Base-by-base conservation (phyloP, 2,888 invertebrate genomes). In the Schizotus pectinicornis region DNA sequence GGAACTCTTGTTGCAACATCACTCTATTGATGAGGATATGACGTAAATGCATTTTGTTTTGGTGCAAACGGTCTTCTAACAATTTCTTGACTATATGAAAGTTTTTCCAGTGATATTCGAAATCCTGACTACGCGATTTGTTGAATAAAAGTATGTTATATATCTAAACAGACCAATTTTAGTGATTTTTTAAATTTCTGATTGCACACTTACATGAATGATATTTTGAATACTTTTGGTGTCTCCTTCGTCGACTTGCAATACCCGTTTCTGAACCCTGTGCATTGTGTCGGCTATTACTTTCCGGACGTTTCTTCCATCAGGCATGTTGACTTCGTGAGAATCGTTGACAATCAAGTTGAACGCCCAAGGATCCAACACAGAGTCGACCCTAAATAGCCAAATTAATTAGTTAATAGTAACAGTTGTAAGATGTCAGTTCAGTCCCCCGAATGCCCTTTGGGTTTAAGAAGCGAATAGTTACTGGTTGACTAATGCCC, bases 171-270 rank as follows among this genome's bases (percentile, higher is more conserved):
- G 55, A 65, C 63, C 34, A 52, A 38, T 35, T 37, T 42, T n/a
- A 56, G 13, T 13, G 31, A 43, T 49, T 33, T 13, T 22, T 38
- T n/a, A 36, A 52, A 9, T 14, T n/a, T 11, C 11, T 30, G 56
- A 45, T 22, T 36, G 46, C 32, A 43, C 12, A 14, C 74, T 74
- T 73, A 81, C 81, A 61, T 70, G 68, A 39, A 81, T 76, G 13
- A 81, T 74, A 47, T 71, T 68, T 56, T 71, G 72, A 38, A 93
- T 83, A 61, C 90, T 88, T 68, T 89, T 88, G 0, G 91, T 93
- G 71, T 95, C 92, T 70, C 94, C 94, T 64, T 91, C 89, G 60
- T 86, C 85, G 49, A 84, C 82, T 6, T 80, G 77, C 51, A 92
- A 77, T 77, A 94, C 81, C 68, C 85, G 84, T 47, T 81, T 83